A percentile compares a stretch with the other conserved stretches of the same genome.
Evolutionary conservation across 2,888 invertebrate species (phyloP).

Genomic region (Plagodis pulveraria): DNA sequence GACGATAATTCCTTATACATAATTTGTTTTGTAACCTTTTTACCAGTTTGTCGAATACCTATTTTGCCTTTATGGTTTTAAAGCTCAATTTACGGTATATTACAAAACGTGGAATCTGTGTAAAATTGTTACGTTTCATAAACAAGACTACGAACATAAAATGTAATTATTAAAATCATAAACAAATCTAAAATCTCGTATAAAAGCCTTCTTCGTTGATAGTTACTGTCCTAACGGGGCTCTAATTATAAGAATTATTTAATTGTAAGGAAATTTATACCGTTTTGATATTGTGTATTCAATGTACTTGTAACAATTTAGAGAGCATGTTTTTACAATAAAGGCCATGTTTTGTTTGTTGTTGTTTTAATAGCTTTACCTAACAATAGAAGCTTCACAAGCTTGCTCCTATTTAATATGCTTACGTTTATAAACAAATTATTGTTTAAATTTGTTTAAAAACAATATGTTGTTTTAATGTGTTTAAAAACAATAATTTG

Average conservation of each 20-base stretch:
- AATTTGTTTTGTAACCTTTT: no score
- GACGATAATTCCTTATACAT: neutral
- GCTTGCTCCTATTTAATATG: slow-evolving; percentile 18
- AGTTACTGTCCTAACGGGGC: slow-evolving; percentile 11
- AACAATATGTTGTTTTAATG: neutral
- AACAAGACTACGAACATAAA: neutral
- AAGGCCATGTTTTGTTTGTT: slow-evolving; percentile 80
- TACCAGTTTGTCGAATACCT: slow-evolving; percentile 36
- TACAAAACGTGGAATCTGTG: slow-evolving; percentile 14
- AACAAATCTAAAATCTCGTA: slow-evolving; percentile 14
- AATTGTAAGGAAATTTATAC: slow-evolving; percentile 45
- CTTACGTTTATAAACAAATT: no score
- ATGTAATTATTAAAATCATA: slow-evolving; percentile 1
- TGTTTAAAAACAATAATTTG: no score
- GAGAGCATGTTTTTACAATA: slow-evolving; percentile 77
- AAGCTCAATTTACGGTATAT: slow-evolving; percentile 53
- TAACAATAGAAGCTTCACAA: slow-evolving; percentile 58
- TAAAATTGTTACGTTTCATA: slow-evolving; percentile 17
- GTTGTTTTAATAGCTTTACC: slow-evolving; percentile 79
- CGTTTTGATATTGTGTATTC: slow-evolving; percentile 57
- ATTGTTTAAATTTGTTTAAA: slow-evolving; percentile 23
- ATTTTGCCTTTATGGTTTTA: slow-evolving; percentile 53
- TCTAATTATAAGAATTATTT: slow-evolving; percentile 30
- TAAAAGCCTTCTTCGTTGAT: slow-evolving; percentile 14
- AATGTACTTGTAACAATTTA: slow-evolving; percentile 60